A percentile compares a stretch with the other conserved stretches of the same genome.
Evolutionary conservation across 2,888 invertebrate genomes (phyloP).

Genomic region (Augochlorella aurata): DNA sequence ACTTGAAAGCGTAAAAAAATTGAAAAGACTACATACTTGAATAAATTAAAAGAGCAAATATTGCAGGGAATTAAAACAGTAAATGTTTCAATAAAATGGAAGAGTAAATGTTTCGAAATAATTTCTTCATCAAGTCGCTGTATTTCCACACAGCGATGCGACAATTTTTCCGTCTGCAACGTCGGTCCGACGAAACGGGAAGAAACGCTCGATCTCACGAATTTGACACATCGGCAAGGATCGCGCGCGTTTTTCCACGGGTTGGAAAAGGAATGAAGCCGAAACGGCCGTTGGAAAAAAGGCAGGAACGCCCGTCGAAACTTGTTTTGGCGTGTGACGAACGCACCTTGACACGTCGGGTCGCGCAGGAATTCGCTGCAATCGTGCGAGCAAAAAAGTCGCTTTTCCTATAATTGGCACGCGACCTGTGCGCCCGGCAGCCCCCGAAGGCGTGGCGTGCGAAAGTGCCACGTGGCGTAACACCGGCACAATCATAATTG

Average conservation of each 20-base stretch:
- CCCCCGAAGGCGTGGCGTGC: slow-evolving; percentile 58
- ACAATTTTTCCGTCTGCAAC: not conserved
- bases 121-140: not conserved
- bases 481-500: slow-evolving; percentile 57
- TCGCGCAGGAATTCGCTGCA: slow-evolving; percentile 40
- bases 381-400: slow-evolving; percentile 41
- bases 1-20: too few species aligned
- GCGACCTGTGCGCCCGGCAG: slow-evolving; percentile 35
- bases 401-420: slow-evolving; percentile 58
- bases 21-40: too few species aligned
- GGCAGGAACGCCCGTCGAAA: slow-evolving; percentile 16
- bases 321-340: slow-evolving; percentile 51
- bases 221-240: slow-evolving; percentile 3
- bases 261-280: not conserved
- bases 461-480: slow-evolving; percentile 59
- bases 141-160: not conserved
- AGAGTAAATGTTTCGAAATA: too few species aligned
- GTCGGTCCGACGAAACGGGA: not conserved
- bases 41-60: too few species aligned
- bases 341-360: slow-evolving; percentile 54
- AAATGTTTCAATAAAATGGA: too few species aligned
- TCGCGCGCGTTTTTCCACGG: slow-evolving; percentile 37
- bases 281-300: not conserved
- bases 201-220: slow-evolving; percentile 4
- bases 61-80: too few species aligned